Base-by-base conservation (phyloP, 23 tunicate species). In the Phallusia fumigata region DNA sequence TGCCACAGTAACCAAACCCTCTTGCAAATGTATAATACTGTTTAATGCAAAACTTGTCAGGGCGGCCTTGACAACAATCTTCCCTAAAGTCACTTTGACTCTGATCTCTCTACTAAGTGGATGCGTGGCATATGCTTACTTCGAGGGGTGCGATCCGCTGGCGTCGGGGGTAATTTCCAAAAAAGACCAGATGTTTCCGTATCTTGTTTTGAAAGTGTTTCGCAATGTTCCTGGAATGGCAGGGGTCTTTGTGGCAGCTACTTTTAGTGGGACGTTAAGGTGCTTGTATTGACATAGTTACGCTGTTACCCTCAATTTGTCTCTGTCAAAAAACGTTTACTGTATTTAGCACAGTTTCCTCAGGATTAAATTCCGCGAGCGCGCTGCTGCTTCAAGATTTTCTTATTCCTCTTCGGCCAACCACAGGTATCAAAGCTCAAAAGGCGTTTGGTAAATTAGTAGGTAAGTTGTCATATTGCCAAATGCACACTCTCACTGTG, bases 241-340 rank as follows among this genome's bases (percentile, higher is more conserved):
- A 6, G 87, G 87, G 33, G 31, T 83, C 33, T 88, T 88, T 52
- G 93, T 88, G 18, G 32, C 84, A 1, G 91, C 91, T 19, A 86
- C 91, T 0, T 88, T 44, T 65, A 82, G 86, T 50, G 91, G 86
- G 15, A 77, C 75, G 49, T 53, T 88, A 8, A 88, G 91, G 91
- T 87, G 18, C 58, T 18, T 51, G 15, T 18, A 51, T 18, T 22
- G 13, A 58, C 69, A 24, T 6, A 58, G 69, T 58, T 58, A 6
- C 13, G 69, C 5, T 6, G 8, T 22, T 58, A 6, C 28, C 5
- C 16, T 58, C 28, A 13, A 8, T 58, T 58, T 24, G 3, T 21
- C 26, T 13, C 3, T 21, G 8, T 58, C 26, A 58, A 22, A 58
- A 21, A 58, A 24, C 16, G 58, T 51, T 51, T 51, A 51, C 58